These are phyloP conservation scores for Lasioglossum calceatum DNA, from an alignment of 2,888 invertebrate genomes.

Conservation along the genomic window DNA sequence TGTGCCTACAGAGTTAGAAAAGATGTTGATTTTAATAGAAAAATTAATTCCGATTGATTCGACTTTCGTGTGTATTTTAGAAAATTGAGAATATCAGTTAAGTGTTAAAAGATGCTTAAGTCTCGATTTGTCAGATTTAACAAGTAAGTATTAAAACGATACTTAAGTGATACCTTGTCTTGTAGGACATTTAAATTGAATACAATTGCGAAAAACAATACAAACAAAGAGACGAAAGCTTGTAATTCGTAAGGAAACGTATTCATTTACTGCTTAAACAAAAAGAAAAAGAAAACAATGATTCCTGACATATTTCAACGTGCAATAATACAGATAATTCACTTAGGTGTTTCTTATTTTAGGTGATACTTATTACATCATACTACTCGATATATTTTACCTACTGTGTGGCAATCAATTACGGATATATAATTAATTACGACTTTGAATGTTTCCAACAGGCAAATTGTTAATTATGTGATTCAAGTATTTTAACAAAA, in stretches of 20 bases:
- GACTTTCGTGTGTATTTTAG: slow-evolving; percentile 37
- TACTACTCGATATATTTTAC: slow-evolving; percentile 54
- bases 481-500: slow-evolving; percentile 62
- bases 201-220: slow-evolving; percentile 33
- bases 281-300: not conserved
- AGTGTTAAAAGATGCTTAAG: slow-evolving; percentile 29
- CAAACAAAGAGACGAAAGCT: slow-evolving; percentile 18
- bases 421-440: slow-evolving; percentile 45
- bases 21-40: slow-evolving; percentile 44
- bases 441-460: slow-evolving; percentile 53
- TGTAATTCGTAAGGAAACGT: slow-evolving; percentile 34
- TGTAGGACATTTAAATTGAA: slow-evolving; percentile 47
- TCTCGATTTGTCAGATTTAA: not conserved
- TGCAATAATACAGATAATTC: slow-evolving; percentile 63
- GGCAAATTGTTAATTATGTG: slow-evolving; percentile 57
- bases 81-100: slow-evolving; percentile 49
- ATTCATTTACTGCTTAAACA: slow-evolving; percentile 50
- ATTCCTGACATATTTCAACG: slow-evolving; percentile 46
- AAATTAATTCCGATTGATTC: slow-evolving; percentile 47
- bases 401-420: slow-evolving; percentile 63
- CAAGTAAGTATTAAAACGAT: not conserved
- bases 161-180: slow-evolving; percentile 29
- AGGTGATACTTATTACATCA: slow-evolving; percentile 27
- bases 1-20: slow-evolving; percentile 48
- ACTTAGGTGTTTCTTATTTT: slow-evolving; percentile 54